Evolutionary conservation across 2,888 invertebrate species (phyloP).

Genomic region (Eledone cirrhosa): DNA sequence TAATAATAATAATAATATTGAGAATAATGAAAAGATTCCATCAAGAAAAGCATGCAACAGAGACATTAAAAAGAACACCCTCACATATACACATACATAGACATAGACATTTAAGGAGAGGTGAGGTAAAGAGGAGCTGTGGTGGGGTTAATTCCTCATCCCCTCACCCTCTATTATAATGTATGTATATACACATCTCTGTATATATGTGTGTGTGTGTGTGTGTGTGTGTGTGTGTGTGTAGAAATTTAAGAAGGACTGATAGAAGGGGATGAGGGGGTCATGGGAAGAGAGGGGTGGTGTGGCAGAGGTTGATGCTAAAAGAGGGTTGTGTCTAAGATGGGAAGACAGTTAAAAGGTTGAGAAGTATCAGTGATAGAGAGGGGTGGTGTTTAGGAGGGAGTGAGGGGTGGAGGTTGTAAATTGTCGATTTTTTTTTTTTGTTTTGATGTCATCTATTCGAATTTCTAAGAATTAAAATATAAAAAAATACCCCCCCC

Average conservation of each 20-base stretch:
- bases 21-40: not conserved
- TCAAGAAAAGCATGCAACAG: not conserved
- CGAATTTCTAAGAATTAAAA: not conserved
- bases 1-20: too few relatives aligned
- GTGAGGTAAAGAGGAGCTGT: too few relatives aligned
- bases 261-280: too few relatives aligned
- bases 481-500: not conserved
- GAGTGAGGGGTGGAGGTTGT: not conserved
- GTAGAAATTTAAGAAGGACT: too few relatives aligned
- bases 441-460: not conserved
- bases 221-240: too few relatives aligned
- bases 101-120: not conserved
- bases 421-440: not conserved
- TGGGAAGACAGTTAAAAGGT: too few relatives aligned
- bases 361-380: not conserved
- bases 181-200: too few relatives aligned
- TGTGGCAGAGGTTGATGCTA: not conserved
- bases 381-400: not conserved
- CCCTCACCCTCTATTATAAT: too few relatives aligned
- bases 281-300: too few relatives aligned
- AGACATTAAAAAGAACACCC: not conserved
- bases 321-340: not conserved
- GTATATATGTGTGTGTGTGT: too few relatives aligned
- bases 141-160: too few relatives aligned
- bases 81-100: too few relatives aligned